Evolutionary conservation across 2,797 vertebrate species (phyloP), one percentile per base, ranked within the genome.

Genomic region (Vultur gryphus): DNA sequence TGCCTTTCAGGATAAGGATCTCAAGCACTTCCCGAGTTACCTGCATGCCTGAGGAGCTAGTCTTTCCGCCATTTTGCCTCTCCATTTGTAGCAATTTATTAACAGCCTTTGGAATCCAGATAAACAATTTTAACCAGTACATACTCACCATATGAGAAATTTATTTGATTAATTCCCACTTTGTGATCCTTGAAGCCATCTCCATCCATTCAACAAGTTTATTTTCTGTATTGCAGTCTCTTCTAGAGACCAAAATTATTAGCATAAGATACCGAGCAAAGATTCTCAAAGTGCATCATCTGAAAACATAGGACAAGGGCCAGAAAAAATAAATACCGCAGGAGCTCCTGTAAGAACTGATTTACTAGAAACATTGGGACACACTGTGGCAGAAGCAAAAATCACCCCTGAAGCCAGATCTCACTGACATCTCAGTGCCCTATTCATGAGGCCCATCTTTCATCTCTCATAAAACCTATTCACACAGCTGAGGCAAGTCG

Each of bases 391-490:
- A 83, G 39, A 64, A 62, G 12, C 18, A 57, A 55, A 55, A 55
- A 2, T 17, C 8, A 1, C 18, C 11, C 29, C 67, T 29, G 35
- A 54, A 80, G 35, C 35, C 73, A 65, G 58, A 70, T 9, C 23
- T 54, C 23, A 24, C 25, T 1, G 9, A 41, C 11, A 48, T 23
- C 26, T 31, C 48, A 29, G 8, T 18, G 29, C 29, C 29, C 11
- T 12, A 9, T 8, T 15, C 2, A 0, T 0, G 7, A 28, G 14
- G 6, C n/a, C 78, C 41, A 21, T 35, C 54, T 59, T 59, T 31
- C 25, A 35, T 16, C 44, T 73, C 37, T 25, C 52, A 24, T 43
- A 49, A 57, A 73, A 66, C 24, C 24, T 16, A 7, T 19, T 52
- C 52, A 29, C 19, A 8, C 16, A 67, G 52, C 52, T 20, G 13